Evolutionary conservation across 2,888 invertebrate genomes (phyloP).

Genomic region (Drosophila trichaetosa): DNA sequence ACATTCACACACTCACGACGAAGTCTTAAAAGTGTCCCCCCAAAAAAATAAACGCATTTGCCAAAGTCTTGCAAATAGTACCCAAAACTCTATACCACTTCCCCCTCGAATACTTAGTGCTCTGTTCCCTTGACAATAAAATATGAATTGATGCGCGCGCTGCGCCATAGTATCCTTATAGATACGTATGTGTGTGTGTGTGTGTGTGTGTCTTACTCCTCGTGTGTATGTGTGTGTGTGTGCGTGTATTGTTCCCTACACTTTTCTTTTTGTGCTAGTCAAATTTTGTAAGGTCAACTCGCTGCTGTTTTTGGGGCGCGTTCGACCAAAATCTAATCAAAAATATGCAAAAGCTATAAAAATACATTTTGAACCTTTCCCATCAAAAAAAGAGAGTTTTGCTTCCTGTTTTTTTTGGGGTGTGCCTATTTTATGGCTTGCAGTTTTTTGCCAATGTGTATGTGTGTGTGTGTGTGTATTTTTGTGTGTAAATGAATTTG

Average conservation of each 20-base stretch:
- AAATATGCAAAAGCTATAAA: constrained; percentile 36
- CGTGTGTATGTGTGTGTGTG: constrained; percentile 26
- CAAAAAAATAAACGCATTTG: constrained; percentile 22
- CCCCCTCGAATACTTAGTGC: constrained; percentile 5
- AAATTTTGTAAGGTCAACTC: constrained; percentile 67
- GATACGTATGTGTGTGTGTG: constrained; percentile 7
- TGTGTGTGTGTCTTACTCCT: not conserved
- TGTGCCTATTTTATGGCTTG: constrained; percentile 61
- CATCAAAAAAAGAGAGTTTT: constrained; percentile 3
- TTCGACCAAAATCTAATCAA: constrained; percentile 44
- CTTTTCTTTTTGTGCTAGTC: constrained; percentile 24
- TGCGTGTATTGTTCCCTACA: constrained; percentile 29
- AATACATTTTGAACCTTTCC: constrained; percentile 16
- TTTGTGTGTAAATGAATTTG: constrained; percentile 19
- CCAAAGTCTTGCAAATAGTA: constrained; percentile 12
- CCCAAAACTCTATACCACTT: constrained; percentile 1
- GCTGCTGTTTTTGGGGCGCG: constrained; percentile 35
- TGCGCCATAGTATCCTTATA: constrained; percentile 40
- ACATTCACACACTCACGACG: constrained; percentile 4
- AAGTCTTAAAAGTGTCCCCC: constrained; percentile 49
- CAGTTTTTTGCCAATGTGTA: constrained; percentile 31
- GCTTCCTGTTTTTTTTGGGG: constrained; percentile 41
- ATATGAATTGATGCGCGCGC: constrained; percentile 70
- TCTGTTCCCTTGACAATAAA: constrained; percentile 65
- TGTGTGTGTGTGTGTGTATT: constrained; percentile 27